Evolutionary conservation across 92 coral and sea anemone species (phyloP).

Genomic region (Actinernus sp.): DNA sequence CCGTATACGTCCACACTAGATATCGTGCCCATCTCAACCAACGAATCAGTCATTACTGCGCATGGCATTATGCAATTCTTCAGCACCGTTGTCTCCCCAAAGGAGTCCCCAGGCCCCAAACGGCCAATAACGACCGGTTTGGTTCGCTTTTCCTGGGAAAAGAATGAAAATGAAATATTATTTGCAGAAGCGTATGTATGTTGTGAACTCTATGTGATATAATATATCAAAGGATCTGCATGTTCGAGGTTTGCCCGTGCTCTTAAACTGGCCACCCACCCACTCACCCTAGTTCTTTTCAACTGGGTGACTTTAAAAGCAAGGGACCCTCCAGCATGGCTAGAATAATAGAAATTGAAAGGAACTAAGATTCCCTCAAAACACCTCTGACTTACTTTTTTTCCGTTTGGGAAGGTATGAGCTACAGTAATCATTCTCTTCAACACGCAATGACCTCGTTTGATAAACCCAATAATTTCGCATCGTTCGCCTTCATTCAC

Average conservation of each 20-base stretch:
- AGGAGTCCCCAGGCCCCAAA: slow-evolving; percentile 93
- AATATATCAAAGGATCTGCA: too few relatives aligned
- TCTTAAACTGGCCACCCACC: too few relatives aligned
- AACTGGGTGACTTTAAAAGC: too few relatives aligned
- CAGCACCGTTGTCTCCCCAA: slow-evolving; percentile 94
- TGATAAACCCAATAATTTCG: slow-evolving; percentile 94
- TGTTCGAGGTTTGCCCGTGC: too few relatives aligned
- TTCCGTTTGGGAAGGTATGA: slow-evolving; percentile 85
- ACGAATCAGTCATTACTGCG: slow-evolving; percentile 78
- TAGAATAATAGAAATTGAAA: too few relatives aligned
- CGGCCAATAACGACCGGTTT: slow-evolving; percentile 93
- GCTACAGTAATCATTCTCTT: slow-evolving; percentile 85
- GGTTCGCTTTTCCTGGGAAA: slow-evolving; percentile 77
- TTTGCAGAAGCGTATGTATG: too few relatives aligned
- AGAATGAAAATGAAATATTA: too few relatives aligned
- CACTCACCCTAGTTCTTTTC: too few relatives aligned
- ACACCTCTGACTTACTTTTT: slow-evolving; percentile 74
- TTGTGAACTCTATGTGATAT: too few relatives aligned
- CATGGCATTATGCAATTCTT: slow-evolving; percentile 80
- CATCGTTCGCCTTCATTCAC: slow-evolving; percentile 94
- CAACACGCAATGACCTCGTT: slow-evolving; percentile 78
- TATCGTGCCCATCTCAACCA: slow-evolving; percentile 90
- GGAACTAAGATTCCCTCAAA: too few relatives aligned
- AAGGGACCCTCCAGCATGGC: too few relatives aligned
- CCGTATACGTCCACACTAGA: slow-evolving; percentile 89